Conservation (phyloP, 2,113 vertebrate species). For the Stercorarius parasiticus region DNA sequence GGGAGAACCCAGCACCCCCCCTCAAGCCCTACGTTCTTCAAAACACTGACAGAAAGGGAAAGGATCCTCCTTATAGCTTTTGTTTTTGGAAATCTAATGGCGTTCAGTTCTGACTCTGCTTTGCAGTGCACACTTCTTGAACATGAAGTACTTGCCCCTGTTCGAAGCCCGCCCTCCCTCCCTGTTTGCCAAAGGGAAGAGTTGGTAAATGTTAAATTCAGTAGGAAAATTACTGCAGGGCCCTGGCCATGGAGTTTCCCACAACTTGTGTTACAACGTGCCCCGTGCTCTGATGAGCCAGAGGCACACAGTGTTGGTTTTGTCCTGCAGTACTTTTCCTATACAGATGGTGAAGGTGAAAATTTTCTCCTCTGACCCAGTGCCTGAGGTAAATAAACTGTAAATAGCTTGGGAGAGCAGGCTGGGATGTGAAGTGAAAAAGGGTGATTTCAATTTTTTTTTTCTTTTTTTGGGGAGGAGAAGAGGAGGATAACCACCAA, state of each 20-base stretch:
- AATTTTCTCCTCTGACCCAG: constrained; percentile 25
- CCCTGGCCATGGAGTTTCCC: not conserved
- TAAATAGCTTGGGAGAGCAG: constrained; percentile 7
- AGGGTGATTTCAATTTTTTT: not conserved
- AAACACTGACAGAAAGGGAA: not conserved
- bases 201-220: not conserved
- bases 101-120: not conserved
- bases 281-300: not conserved
- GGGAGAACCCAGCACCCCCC: not conserved
- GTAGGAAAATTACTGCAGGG: not conserved
- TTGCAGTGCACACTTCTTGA: not conserved
- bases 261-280: not conserved
- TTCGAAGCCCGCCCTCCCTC: accelerated
- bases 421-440: not conserved
- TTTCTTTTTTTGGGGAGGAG: not conserved
- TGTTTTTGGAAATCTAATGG: not conserved
- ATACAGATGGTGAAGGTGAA: not conserved
- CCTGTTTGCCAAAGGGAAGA: not conserved
- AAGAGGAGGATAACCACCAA: not conserved
- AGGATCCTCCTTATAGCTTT: not conserved
- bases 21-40: not conserved
- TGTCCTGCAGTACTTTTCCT: constrained; percentile 63
- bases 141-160: not conserved
- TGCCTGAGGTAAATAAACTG: constrained; percentile 1
- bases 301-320: constrained; percentile 3